Base-by-base conservation (phyloP, 2,888 invertebrate genomes). In the Blomia tropicalis region DNA sequence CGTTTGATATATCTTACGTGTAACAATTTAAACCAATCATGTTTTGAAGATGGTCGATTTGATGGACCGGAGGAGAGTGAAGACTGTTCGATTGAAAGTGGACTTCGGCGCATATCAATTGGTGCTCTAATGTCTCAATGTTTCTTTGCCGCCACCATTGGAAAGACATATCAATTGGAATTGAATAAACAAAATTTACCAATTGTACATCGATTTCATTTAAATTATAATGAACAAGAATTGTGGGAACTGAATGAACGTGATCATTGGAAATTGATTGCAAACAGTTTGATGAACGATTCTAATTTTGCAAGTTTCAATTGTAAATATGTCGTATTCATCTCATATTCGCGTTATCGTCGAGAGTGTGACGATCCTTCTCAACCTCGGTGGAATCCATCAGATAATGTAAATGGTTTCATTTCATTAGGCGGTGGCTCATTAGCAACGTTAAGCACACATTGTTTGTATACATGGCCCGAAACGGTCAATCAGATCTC, bases 391-490 rank as follows among this genome's bases (percentile, higher is more conserved):
- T 56, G 56, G 56, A n/a, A 53, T 11, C 44, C 47, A 32, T 51
- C 60, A 2, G 4, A 31, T 22, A 29, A 17, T 11, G 76, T 75
- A 22, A 73, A 73, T 69, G 88, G 83, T 0, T 85, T 90, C 73
- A 86, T 86, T n/a, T 91, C 92, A 0, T 77, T 92, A 63, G 92
- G 92, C 43, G 86, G 87, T 19, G 92, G 92, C 29, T 91, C 91
- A 0, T 76, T 95, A 64, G 93, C 92, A 5, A 75, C 93, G 17
- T 87, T 92, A 72, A 90, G 92, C 5, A 86, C 87, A 0, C 90
- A 84, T 1, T 89, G 86, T 71, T 79, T 93, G 59, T 87, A 89
- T 72, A 85, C 89, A 1, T 93, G 92, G 92, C 88, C 93, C 1
- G 79, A 79, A 30, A 74, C 73, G 53, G 76, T 87, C 64, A 77